These are phyloP conservation scores for Leptinotarsa tumamoca DNA, from an alignment of 2,888 invertebrate species.

Conservation along the genomic window DNA sequence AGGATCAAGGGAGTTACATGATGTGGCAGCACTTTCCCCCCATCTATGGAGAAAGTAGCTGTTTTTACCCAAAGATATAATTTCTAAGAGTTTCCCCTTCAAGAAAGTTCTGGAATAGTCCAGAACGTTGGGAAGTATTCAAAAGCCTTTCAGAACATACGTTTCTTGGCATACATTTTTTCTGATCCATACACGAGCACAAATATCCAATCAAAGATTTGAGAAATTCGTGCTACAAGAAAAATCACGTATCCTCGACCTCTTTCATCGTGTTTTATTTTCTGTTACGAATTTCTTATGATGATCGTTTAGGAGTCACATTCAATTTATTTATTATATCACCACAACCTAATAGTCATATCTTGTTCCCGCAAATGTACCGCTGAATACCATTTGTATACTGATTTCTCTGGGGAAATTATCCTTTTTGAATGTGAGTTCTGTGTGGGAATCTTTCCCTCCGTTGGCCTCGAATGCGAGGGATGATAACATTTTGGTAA, in stretches of 20 bases:
- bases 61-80: no score
- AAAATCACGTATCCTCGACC: neutral
- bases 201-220: neutral
- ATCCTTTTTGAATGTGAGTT: conserved; percentile 57
- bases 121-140: no score
- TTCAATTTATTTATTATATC: conserved; percentile 40
- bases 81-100: no score
- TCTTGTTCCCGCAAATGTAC: conserved; percentile 63
- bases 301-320: conserved; percentile 19
- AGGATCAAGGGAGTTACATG: no score
- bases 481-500: conserved; percentile 33
- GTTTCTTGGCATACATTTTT: no score
- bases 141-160: no score
- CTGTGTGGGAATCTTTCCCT: conserved; percentile 40
- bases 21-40: no score
- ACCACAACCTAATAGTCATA: conserved; percentile 53
- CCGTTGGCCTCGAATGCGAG: conserved; percentile 31
- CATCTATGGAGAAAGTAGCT: no score
- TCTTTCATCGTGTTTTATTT: neutral
- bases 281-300: neutral
- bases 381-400: conserved; percentile 62
- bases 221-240: neutral
- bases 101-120: no score
- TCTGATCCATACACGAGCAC: neutral
- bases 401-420: conserved; percentile 66